Evolutionary conservation across 2,888 invertebrate genomes (phyloP).

Genomic region (Trissolcus brochymenae): DNA sequence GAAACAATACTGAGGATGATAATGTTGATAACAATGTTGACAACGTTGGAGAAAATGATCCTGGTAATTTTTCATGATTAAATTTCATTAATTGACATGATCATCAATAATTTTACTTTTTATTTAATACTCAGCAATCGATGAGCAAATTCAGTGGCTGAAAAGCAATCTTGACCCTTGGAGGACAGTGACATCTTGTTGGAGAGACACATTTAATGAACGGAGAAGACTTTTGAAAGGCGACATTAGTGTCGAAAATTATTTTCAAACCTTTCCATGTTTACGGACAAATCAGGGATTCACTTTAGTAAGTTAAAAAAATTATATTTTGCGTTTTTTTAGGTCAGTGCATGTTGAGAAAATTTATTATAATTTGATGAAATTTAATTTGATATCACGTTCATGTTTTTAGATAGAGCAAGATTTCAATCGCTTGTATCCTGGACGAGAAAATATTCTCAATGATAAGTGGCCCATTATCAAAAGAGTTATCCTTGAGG

Average conservation of each 20-base stretch:
- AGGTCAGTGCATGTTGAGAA: not conserved
- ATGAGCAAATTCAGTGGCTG: slow-evolving; percentile 4
- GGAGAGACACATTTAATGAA: not conserved
- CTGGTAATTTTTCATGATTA: not conserved
- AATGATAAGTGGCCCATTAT: not conserved
- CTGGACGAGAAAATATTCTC: not conserved
- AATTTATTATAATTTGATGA: slow-evolving; percentile 1
- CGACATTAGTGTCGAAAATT: not conserved
- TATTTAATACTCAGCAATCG: not conserved
- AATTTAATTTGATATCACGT: not conserved
- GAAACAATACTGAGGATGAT: not conserved
- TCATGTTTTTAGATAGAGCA: slow-evolving; percentile 5
- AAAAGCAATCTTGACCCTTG: slow-evolving; percentile 1
- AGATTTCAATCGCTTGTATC: not conserved
- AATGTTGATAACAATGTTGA: not conserved
- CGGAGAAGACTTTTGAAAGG: not conserved
- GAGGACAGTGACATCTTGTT: not conserved
- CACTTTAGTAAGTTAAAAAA: slow-evolving; percentile 7
- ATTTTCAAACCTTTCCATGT: slow-evolving; percentile 1
- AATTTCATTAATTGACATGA: not conserved
- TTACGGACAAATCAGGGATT: not conserved
- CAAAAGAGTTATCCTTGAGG: not conserved
- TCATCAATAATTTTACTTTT: not conserved
- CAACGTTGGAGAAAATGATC: slow-evolving; percentile 1
- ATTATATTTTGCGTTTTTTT: not conserved